phyloP scores from a whole-genome alignment of 2,113 vertebrate species.

The Bufo gargarizans region DNA sequence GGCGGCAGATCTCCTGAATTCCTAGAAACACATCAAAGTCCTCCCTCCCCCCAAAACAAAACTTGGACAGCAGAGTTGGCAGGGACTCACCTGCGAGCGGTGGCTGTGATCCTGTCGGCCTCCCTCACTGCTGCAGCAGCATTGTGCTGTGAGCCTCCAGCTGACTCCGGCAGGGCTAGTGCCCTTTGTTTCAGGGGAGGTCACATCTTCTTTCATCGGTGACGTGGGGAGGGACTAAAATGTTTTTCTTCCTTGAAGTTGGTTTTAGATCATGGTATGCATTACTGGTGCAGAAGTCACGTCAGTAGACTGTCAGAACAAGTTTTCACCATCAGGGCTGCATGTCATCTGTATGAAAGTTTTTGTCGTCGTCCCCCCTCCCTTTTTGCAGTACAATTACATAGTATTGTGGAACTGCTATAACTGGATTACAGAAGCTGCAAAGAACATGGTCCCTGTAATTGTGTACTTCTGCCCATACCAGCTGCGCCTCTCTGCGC shows the following conservation, averaged over 20 bases:
- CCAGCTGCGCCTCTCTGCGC: too few relatives aligned
- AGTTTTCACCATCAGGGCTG: neutral
- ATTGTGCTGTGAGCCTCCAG: conserved; percentile 18
- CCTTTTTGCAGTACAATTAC: too few relatives aligned
- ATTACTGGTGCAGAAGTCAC: neutral
- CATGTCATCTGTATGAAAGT: neutral
- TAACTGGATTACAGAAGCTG: too few relatives aligned
- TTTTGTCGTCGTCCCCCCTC: too few relatives aligned
- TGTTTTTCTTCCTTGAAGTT: conserved; percentile 26
- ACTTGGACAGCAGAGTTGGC: neutral
- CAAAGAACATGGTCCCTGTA: too few relatives aligned
- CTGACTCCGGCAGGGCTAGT: neutral
- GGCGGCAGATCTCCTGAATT: too few relatives aligned
- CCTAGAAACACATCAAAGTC: neutral
- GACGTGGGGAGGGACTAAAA: conserved; percentile 24
- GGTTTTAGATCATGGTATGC: neutral
- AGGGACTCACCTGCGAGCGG: neutral
- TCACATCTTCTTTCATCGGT: conserved; percentile 16
- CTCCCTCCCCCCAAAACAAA: neutral
- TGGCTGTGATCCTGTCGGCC: neutral
- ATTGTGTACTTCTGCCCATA: too few relatives aligned
- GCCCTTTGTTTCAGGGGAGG: neutral
- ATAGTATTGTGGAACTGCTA: too few relatives aligned
- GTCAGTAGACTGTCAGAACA: neutral
- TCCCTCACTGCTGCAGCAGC: neutral